Evolutionary conservation across 2,888 invertebrate genomes (phyloP).

Genomic region (Hydrotaea cyrtoneurina): DNA sequence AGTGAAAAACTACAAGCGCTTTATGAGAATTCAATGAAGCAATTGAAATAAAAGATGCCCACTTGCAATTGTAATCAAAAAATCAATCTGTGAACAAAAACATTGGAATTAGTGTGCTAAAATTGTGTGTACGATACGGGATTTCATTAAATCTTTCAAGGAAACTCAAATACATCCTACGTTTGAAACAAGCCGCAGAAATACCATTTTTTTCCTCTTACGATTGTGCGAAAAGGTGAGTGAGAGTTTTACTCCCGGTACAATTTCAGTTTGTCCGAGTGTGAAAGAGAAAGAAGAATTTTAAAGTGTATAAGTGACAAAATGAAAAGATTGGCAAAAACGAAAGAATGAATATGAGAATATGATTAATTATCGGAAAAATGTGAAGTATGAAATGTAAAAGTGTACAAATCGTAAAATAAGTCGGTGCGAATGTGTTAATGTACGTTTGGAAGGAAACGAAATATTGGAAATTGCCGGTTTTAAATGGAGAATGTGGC

Average conservation of each 20-base stretch:
- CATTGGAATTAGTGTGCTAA: constrained; percentile 36
- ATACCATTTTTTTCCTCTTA: background rate
- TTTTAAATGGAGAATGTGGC: constrained; percentile 6
- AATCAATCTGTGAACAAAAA: background rate
- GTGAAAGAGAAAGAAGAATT: constrained; percentile 58
- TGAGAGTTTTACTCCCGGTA: constrained; percentile 56
- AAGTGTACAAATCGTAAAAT: background rate
- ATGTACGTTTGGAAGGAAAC: background rate
- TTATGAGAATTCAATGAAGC: background rate
- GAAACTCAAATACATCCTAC: background rate
- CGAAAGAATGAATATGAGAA: constrained; percentile 18
- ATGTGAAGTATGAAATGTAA: constrained; percentile 17
- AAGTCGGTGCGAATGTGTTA: background rate
- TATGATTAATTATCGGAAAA: constrained; percentile 51
- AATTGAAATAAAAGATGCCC: background rate
- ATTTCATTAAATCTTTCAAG: background rate
- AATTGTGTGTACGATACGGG: constrained; percentile 22
- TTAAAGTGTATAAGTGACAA: constrained; percentile 37
- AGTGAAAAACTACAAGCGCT: constrained; percentile 45
- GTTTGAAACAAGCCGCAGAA: constrained; percentile 29
- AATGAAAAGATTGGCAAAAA: constrained; percentile 51
- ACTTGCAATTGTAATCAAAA: constrained; percentile 1
- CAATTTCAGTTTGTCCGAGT: constrained; percentile 29
- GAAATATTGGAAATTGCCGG: constrained; percentile 43
- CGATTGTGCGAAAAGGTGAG: constrained; percentile 61